These are phyloP conservation scores for Ganaspis brasiliensis DNA, from an alignment of 2,888 invertebrate genomes.

Conservation along the genomic window DNA sequence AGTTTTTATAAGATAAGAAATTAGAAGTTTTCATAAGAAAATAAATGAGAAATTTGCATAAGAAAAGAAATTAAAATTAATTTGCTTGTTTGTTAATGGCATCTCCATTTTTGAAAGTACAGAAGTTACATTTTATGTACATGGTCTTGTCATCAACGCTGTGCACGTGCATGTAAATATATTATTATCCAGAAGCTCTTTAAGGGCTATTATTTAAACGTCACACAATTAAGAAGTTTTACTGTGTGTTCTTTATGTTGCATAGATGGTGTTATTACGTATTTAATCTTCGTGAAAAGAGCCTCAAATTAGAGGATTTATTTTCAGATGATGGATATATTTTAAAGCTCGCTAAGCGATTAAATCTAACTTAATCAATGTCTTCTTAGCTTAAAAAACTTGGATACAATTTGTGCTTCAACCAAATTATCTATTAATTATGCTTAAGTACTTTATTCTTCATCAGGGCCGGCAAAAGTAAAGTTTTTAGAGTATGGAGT, in stretches of 20 bases:
- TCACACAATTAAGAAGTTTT: not conserved
- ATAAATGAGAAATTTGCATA: too few relatives aligned
- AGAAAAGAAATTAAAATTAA: not conserved
- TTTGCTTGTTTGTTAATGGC: not conserved
- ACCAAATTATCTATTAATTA: not conserved
- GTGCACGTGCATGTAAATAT: slow-evolving; percentile 27
- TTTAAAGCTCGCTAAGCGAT: not conserved
- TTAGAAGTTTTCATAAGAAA: too few relatives aligned
- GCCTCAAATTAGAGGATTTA: not conserved
- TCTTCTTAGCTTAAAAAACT: not conserved
- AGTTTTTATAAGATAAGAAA: too few relatives aligned
- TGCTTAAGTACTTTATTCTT: too few relatives aligned
- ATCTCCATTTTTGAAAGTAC: not conserved
- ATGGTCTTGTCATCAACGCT: not conserved
- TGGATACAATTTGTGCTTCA: not conserved
- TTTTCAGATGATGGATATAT: not conserved
- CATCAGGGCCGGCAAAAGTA: too few relatives aligned
- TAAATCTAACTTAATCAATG: not conserved
- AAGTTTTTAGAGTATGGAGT: too few relatives aligned
- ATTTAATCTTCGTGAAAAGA: not conserved
- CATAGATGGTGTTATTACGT: slow-evolving; percentile 62
- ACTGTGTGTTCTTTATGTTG: slow-evolving; percentile 73
- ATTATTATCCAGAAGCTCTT: not conserved
- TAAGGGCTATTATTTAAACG: not conserved
- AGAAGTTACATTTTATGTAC: not conserved